Evolutionary conservation across 2,113 vertebrate species (phyloP).

Genomic region (Pteruthius melanotis): DNA sequence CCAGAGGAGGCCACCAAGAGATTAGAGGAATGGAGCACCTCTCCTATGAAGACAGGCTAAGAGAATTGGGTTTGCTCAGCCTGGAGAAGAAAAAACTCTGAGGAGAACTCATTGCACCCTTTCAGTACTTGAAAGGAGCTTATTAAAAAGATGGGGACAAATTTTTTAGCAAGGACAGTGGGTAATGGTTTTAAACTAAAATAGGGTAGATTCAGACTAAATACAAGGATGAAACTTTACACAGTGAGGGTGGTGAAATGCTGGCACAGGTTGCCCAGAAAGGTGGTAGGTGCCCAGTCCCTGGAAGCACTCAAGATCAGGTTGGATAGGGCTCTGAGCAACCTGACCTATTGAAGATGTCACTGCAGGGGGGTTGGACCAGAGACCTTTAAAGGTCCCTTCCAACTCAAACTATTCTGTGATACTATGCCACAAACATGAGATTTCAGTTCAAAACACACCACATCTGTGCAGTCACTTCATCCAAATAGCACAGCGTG

Average conservation of each 20-base stretch:
- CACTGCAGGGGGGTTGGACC: not conserved
- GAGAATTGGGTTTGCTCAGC: not conserved
- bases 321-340: not conserved
- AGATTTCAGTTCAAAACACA: not conserved
- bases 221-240: not conserved
- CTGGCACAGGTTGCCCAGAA: not conserved
- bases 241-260: not conserved
- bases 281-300: not conserved
- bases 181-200: not conserved
- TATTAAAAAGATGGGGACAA: not conserved
- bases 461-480: not conserved
- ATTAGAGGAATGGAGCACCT: accelerated
- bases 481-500: not conserved
- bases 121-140: not conserved
- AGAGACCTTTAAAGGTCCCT: not conserved
- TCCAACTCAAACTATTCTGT: not conserved
- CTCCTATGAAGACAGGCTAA: not conserved
- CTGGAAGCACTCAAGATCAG: not conserved
- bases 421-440: not conserved
- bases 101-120: not conserved
- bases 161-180: not conserved
- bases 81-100: not conserved
- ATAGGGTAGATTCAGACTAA: not conserved
- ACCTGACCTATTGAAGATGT: not conserved
- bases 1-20: not conserved